Conservation (phyloP, 2,888 invertebrate genomes). For the Ceriagrion tenellum region DNA sequence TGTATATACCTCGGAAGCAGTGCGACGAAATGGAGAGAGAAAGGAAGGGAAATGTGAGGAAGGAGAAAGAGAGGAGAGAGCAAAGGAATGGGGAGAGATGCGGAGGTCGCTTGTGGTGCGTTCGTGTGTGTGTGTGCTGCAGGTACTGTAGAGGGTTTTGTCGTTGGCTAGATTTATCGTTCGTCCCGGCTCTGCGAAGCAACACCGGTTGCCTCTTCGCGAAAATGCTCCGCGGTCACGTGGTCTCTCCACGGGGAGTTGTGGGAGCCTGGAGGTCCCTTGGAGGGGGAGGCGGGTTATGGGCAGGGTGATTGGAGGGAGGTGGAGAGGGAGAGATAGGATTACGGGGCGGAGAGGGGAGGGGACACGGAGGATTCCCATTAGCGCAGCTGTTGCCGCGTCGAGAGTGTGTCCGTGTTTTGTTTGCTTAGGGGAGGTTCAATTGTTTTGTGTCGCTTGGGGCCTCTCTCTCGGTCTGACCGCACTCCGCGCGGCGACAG, state of each 20-base stretch:
- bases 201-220: slow-evolving; percentile 31
- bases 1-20: too few species aligned
- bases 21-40: neutral
- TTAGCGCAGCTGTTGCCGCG: slow-evolving; percentile 29
- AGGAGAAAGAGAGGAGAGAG: neutral
- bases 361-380: neutral
- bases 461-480: neutral
- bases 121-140: neutral
- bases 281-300: too few species aligned
- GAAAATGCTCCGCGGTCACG: neutral
- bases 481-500: neutral
- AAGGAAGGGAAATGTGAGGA: neutral
- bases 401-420: neutral
- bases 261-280: too few species aligned
- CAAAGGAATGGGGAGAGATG: neutral
- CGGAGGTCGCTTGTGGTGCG: neutral
- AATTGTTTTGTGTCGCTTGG: slow-evolving; percentile 17
- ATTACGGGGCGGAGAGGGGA: neutral
- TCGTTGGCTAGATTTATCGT: slow-evolving; percentile 33
- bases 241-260: slow-evolving; percentile 1
- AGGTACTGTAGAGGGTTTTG: neutral
- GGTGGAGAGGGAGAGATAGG: neutral
- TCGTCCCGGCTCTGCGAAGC: neutral
- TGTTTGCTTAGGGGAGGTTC: neutral
- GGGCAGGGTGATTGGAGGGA: neutral